Percentiles rank a stretch among this genome's conserved stretches.
phyloP scores from a whole-genome alignment of 64 coral and sea anemone genomes.

The Dendronephthya gigantea region DNA sequence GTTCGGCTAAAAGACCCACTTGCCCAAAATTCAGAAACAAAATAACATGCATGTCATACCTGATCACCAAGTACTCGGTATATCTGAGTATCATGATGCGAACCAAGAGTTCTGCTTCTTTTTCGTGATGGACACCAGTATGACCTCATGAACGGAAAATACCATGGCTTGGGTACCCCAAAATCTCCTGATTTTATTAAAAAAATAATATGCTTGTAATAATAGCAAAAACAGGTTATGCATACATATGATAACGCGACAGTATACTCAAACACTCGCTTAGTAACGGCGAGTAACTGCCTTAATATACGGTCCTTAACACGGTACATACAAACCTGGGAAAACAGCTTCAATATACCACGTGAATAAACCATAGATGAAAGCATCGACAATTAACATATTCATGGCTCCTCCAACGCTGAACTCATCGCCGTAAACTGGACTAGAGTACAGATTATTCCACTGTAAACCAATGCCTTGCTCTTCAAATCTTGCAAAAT shows the following conservation, averaged over 20 bases:
- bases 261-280: too few species aligned
- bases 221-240: too few species aligned
- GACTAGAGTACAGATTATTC: constrained; percentile 78
- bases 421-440: constrained; percentile 62
- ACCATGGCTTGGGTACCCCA: constrained; percentile 83
- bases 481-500: constrained; percentile 83
- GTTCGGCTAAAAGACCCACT: not conserved
- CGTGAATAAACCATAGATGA: constrained; percentile 69
- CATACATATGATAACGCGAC: too few species aligned
- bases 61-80: not conserved
- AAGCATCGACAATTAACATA: constrained; percentile 81
- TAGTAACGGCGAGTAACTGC: too few species aligned
- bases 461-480: constrained; percentile 79
- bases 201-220: too few species aligned
- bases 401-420: constrained; percentile 72
- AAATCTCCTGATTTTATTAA: constrained; percentile 47
- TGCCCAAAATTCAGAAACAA: not conserved
- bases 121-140: constrained; percentile 57
- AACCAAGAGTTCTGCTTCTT: not conserved
- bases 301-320: too few species aligned
- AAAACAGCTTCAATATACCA: constrained; percentile 86
- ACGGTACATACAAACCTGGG: constrained; percentile 53
- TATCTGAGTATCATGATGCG: not conserved
- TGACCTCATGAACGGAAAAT: constrained; percentile 85
- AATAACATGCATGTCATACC: not conserved